Conservation (phyloP, 1,140 invertebrate genomes). For the Euglossa dilemma region DNA sequence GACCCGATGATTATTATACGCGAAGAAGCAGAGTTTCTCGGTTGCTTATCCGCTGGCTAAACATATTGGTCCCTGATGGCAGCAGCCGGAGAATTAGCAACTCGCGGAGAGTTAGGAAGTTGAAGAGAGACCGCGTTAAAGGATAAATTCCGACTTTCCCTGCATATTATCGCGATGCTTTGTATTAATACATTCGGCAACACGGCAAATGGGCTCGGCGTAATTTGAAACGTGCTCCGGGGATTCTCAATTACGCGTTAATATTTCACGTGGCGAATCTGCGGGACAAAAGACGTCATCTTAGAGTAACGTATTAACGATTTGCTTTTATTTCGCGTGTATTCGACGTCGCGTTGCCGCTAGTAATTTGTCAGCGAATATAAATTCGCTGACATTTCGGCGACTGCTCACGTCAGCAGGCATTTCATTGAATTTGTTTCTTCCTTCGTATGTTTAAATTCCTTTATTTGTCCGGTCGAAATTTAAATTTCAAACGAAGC, state of each 20-base stretch:
- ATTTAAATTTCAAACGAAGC: too few relatives aligned
- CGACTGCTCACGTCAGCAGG: too few relatives aligned
- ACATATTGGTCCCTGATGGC: conserved; percentile 3
- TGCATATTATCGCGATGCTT: neutral
- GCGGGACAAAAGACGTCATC: neutral
- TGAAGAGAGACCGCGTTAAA: neutral
- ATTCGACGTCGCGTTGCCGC: too few relatives aligned
- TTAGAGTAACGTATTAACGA: neutral
- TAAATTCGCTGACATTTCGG: too few relatives aligned
- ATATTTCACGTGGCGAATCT: neutral
- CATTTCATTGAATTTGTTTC: too few relatives aligned
- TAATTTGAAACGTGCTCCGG: neutral
- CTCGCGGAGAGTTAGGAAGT: neutral
- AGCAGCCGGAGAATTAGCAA: neutral
- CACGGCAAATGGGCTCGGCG: neutral
- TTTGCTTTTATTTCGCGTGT: too few relatives aligned
- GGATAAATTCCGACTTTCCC: neutral
- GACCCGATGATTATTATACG: neutral
- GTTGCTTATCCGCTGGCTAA: neutral
- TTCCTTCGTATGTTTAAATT: too few relatives aligned
- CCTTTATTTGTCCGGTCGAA: too few relatives aligned
- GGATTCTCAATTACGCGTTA: neutral
- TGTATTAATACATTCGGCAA: neutral
- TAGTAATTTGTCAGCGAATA: too few relatives aligned
- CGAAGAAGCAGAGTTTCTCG: neutral